These are phyloP conservation scores for Dinomys branickii DNA, from an alignment of 2,113 vertebrate species.

Conservation along the genomic window DNA sequence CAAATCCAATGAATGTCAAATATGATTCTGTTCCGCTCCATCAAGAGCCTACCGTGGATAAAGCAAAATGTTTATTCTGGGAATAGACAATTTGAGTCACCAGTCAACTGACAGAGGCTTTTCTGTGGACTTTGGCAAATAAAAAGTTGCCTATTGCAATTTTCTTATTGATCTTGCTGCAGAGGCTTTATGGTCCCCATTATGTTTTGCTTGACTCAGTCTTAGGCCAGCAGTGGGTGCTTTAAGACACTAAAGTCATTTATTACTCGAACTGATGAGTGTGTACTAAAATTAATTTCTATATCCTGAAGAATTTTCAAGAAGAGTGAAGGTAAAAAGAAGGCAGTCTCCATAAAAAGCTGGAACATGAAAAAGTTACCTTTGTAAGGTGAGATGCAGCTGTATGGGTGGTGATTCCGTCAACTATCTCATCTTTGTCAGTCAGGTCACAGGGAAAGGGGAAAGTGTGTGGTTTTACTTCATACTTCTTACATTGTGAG, in stretches of 20 bases:
- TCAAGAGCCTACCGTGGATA: background rate
- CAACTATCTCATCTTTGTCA: background rate
- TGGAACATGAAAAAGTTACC: background rate
- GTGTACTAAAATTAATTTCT: background rate
- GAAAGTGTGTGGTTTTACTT: background rate
- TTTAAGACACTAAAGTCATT: background rate
- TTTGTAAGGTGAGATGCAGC: background rate
- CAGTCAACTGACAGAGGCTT: background rate
- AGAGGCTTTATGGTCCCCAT: constrained; percentile 1
- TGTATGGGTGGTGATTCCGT: background rate
- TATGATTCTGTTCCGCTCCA: background rate
- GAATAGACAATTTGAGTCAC: background rate
- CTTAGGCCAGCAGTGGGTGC: background rate
- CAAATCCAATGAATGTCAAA: constrained; percentile 55
- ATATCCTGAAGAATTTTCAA: background rate
- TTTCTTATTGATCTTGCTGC: background rate
- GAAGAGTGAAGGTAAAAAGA: background rate
- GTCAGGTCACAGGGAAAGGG: background rate
- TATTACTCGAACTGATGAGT: constrained; percentile 27
- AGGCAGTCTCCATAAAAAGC: background rate
- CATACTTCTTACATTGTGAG: background rate
- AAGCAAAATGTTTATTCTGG: constrained; percentile 47
- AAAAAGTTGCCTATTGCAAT: background rate
- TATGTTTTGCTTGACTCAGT: constrained; percentile 37
- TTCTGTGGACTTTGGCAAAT: constrained; percentile 27